Conservation (phyloP, 2,888 invertebrate species). For the Eristalinus sepulchralis region DNA sequence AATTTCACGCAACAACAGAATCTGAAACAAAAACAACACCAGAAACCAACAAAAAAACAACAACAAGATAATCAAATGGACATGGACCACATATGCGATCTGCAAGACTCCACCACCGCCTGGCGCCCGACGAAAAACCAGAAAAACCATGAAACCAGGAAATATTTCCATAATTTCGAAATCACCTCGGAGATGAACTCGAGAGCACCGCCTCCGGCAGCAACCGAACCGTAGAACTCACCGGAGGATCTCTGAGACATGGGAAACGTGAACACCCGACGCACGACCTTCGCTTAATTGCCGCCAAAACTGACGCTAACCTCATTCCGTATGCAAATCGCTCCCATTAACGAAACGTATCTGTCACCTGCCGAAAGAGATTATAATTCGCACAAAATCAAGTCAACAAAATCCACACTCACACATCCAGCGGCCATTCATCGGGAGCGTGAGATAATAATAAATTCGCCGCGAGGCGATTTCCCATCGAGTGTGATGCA, state of each 20-base stretch:
- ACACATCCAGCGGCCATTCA: background rate
- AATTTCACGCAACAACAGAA: background rate
- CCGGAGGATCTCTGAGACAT: background rate
- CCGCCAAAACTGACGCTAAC: background rate
- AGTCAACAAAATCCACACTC: background rate
- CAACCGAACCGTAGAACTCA: background rate
- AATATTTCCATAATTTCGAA: background rate
- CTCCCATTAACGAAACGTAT: background rate
- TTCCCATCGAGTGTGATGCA: conserved; percentile 31
- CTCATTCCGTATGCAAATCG: background rate
- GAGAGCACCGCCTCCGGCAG: background rate
- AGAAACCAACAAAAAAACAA: background rate
- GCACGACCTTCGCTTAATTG: background rate
- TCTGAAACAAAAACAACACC: background rate
- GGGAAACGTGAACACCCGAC: background rate
- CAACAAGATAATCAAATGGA: background rate
- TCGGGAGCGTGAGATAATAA: background rate
- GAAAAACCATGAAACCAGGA: background rate
- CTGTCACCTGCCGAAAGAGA: background rate
- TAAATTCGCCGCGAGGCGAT: background rate
- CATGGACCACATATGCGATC: background rate
- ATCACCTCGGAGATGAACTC: background rate
- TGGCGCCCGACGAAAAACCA: background rate
- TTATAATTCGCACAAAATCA: background rate
- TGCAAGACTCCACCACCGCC: background rate